A percentile compares a stretch with the other conserved stretches of the same genome.
These are phyloP conservation scores for Tinea semifulvella DNA, from an alignment of 2,888 invertebrate genomes.

Conservation along the genomic window DNA sequence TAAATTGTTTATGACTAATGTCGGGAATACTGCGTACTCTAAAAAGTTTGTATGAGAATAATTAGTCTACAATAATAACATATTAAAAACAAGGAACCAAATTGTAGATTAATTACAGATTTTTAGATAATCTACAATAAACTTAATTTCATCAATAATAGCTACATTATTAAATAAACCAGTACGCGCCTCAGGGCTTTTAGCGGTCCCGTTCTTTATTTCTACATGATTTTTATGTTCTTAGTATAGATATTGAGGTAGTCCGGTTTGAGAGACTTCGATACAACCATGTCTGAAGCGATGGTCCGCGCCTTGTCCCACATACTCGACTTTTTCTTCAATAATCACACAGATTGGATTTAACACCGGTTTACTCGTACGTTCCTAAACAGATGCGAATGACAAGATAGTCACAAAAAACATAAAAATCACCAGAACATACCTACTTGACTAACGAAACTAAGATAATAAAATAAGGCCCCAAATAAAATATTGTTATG, in stretches of 20 bases:
- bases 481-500: too few species aligned
- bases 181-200: conserved; percentile 2
- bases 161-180: conserved; percentile 5
- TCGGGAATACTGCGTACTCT: too few species aligned
- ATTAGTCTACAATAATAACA: too few species aligned
- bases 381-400: background rate
- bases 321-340: conserved; percentile 17
- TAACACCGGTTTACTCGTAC: background rate
- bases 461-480: too few species aligned
- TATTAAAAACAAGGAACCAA: too few species aligned
- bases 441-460: too few species aligned
- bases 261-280: conserved; percentile 59
- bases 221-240: conserved; percentile 2
- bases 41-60: too few species aligned
- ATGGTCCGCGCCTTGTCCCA: conserved; percentile 51
- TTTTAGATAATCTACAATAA: too few species aligned
- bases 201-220: conserved; percentile 8
- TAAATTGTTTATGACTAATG: background rate
- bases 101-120: too few species aligned
- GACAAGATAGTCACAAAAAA: background rate
- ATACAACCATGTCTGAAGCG: conserved; percentile 28
- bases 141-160: background rate
- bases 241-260: conserved; percentile 26
- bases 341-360: conserved; percentile 16
- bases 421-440: background rate